Percentiles rank a stretch among this genome's conserved stretches.
Evolutionary conservation across 2,113 vertebrate genomes (phyloP).

Genomic region (Otolemur garnettii): DNA sequence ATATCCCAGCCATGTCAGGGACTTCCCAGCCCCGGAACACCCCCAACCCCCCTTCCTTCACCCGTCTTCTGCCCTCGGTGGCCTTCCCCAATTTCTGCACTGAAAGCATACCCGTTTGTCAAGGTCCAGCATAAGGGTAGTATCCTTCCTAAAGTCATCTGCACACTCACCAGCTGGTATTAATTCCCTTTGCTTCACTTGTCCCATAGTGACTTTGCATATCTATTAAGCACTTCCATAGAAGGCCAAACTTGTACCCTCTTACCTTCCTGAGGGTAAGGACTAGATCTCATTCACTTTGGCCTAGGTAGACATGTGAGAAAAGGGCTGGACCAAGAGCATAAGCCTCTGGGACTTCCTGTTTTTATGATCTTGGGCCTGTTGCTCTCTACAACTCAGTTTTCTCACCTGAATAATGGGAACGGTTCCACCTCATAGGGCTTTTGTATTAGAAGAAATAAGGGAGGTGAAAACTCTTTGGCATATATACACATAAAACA

Average conservation of each 20-base stretch:
- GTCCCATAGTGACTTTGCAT: neutral
- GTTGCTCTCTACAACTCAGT: neutral
- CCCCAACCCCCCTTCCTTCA: neutral
- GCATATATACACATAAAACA: neutral
- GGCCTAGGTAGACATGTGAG: neutral
- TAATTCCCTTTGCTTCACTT: conserved; percentile 26
- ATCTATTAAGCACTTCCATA: conserved; percentile 26
- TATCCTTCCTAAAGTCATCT: neutral
- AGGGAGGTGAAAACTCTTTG: conserved; percentile 3
- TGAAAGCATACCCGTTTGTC: neutral
- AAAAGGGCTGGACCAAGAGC: neutral
- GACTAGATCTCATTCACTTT: conserved; percentile 8
- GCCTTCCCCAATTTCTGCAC: neutral
- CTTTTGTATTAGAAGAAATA: conserved; percentile 26
- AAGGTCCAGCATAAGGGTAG: neutral
- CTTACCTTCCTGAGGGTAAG: neutral
- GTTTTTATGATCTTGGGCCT: neutral
- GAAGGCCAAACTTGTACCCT: neutral
- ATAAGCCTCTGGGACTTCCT: neutral
- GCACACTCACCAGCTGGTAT: neutral
- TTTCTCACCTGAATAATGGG: conserved; percentile 22
- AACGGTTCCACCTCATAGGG: neutral
- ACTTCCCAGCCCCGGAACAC: neutral
- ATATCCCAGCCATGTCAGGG: neutral
- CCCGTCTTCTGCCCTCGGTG: neutral